Base-by-base conservation (phyloP, 2,113 vertebrate species). In the Verasper variegatus region DNA sequence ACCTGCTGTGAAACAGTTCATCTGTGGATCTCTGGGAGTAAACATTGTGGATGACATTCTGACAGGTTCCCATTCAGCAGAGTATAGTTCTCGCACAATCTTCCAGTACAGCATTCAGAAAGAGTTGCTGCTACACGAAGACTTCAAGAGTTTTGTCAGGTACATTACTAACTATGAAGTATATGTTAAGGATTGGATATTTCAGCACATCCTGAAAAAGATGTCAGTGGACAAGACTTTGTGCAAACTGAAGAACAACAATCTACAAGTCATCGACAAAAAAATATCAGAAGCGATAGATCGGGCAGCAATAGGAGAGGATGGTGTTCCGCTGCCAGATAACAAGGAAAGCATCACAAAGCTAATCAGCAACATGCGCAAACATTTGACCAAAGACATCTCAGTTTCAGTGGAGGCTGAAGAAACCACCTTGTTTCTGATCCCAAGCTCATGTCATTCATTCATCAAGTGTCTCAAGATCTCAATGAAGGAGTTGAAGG, bases 21-120 rank as follows among this genome's bases (percentile, higher is more conserved):
- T 92, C 4, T 60, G 62, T 4, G 65, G 71, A 35, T 66, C 51
- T 24, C 40, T 94, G 31, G 90, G 91, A 59, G 27, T 68, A 3
- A 2, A 91, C 1, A 92, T 93, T 51, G 89, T 89, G 17, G 87
- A 92, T 42, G 18, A 65, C 18, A 78, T 93, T 57, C 1, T 87
- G 76, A 65, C 2, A 20, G 64, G 71, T 24, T 37, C 2, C 11
- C 15, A 77, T 65, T 72, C 83, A 20, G 21, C 52, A 23, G 40
- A 82, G n/a, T 92, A 75, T 23, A 68, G 81, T 23, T 59, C 90
- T 1, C 85, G 81, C 2, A 56, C 42, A 47, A 60, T 27, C 24
- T 92, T 93, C 68, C 91, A 92, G 66, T 86, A 70, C 71, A 74
- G 67, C 26, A 27, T 92, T 63, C 76, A 85, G 14, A 54, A 68